A percentile compares a stretch with the other conserved stretches of the same genome.
Evolutionary conservation across 2,888 invertebrate species (phyloP).

Genomic region (Chesias legatella): DNA sequence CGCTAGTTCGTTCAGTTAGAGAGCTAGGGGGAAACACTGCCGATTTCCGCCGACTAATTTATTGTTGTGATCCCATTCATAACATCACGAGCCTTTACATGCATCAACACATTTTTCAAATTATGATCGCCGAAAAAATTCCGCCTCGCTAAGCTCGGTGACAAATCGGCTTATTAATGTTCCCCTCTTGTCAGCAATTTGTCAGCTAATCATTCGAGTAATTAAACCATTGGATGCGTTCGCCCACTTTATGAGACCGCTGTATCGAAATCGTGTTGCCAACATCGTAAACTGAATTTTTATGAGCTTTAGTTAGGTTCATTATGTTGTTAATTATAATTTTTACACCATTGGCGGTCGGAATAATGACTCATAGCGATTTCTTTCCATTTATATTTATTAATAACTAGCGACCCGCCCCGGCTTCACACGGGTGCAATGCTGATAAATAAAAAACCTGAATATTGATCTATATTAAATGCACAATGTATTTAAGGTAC

Average conservation of each 20-base stretch:
- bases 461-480: no score
- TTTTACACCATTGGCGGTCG: constrained; percentile 8
- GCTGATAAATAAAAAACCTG: no score
- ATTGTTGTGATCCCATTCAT: no score
- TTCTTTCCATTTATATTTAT: constrained; percentile 7
- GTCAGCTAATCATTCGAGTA: constrained; percentile 53
- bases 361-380: constrained; percentile 6
- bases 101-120: constrained; percentile 1
- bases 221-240: constrained; percentile 43
- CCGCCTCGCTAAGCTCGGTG: constrained; percentile 12
- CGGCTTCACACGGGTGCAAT: no score
- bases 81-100: no score
- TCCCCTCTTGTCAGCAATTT: constrained; percentile 46
- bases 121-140: constrained; percentile 5
- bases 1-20: no score
- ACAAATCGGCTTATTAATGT: constrained; percentile 17
- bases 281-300: constrained; percentile 33
- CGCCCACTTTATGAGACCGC: constrained; percentile 14
- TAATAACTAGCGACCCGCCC: no score
- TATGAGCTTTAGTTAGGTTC: constrained; percentile 17
- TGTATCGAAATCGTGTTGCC: constrained; percentile 17
- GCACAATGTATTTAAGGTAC: no score
- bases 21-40: no score
- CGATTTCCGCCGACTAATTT: no score
- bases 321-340: constrained; percentile 13